Evolutionary conservation across 2,797 vertebrate genomes (phyloP), one percentile per base, ranked within the genome.

Genomic region (Gymnoscopelus microlampas): DNA sequence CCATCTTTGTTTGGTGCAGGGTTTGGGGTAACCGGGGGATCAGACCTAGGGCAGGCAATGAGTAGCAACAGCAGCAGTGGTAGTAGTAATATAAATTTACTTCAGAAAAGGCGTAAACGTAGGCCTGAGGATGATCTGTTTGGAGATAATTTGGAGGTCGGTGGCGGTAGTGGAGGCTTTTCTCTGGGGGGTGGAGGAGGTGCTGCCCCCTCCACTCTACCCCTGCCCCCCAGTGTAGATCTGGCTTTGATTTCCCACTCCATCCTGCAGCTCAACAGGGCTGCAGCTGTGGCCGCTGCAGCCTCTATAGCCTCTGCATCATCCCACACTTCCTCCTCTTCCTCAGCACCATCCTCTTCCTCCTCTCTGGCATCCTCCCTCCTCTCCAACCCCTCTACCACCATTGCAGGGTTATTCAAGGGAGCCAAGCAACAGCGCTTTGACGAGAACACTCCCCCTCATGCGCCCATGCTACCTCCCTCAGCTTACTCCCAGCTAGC

Each of bases 1-100:
- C 95, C 95, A 0, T 96, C 96, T 70, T 91, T 97, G 78, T 94
- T 97, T 55, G 95, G 92, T 29, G 77, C 91, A 48, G 88, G 91
- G 12, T 70, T 92, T 66, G 90, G 90, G 13, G 66, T 78, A 11
- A 67, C 76, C 57, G 88, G 83, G 2, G 85, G 82, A 13, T 73
- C 89, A 5, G 90, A 93, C 53, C 85, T 91, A 89, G 86, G 81
- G 29, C 90, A 89, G 75, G 70, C 63, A 0, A 74, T 88, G 26
- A 78, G 73, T 62, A 84, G 87, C 59, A 65, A 77, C 29, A 71
- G 66, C 26, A 73, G 78, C 54, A 86, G 71, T 50, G 10, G 60
- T 7, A 74, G 23, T 47, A 11, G 73, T 66, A 74, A 77, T 9
- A 56, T 90, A 35, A 88, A 76, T 66, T 69, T 84, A 56, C 83